Evolutionary conservation across 2,113 vertebrate genomes (phyloP), one percentile per base, ranked within the genome.

Genomic region (Megaceryle maxima): DNA sequence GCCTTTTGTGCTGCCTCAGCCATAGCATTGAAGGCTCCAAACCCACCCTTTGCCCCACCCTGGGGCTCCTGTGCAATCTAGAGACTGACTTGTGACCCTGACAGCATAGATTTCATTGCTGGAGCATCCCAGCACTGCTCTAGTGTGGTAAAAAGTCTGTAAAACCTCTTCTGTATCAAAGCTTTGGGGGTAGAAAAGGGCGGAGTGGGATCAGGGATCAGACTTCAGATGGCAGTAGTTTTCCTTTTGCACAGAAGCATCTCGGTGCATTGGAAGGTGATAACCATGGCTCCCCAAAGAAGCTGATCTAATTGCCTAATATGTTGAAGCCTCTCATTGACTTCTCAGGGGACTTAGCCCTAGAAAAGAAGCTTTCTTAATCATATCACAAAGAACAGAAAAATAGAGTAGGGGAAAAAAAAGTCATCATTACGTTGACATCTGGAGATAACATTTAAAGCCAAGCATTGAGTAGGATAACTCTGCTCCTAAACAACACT

Each of bases 401-500:
- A 84, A 94, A 92, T 12, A 56, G 57, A 69, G 60, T 53, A 69
- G 50, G 79, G 83, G 75, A 87, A 89, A 88, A 85, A 88, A 85
- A 83, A 93, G 53, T 22, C 70, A 53, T 85, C 41, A 75, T 87
- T 72, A 29, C 4, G 0, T 29, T 86, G 91, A 88, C 77, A 92
- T 74, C 69, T 81, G 79, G 78, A 90, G 82, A 76, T 80, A 92
- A 68, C 59, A 55, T 64, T 93, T 86, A 88, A 67, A 87, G 64
- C 55, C 51, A 33, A 56, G 22, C 56, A 13, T 25, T 74, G 89
- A 28, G 21, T 39, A 67, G 64, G 83, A 88, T 83, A 76, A 70
- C 41, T 80, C 67, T 22, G 33, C 82, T 87, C 59, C 83, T 95
- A 93, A 95, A 94, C 83, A 95, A 76, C 73, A 67, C 53, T 95